phyloP scores from a whole-genome alignment of 2,888 invertebrate species.

The Clanis bilineata region DNA sequence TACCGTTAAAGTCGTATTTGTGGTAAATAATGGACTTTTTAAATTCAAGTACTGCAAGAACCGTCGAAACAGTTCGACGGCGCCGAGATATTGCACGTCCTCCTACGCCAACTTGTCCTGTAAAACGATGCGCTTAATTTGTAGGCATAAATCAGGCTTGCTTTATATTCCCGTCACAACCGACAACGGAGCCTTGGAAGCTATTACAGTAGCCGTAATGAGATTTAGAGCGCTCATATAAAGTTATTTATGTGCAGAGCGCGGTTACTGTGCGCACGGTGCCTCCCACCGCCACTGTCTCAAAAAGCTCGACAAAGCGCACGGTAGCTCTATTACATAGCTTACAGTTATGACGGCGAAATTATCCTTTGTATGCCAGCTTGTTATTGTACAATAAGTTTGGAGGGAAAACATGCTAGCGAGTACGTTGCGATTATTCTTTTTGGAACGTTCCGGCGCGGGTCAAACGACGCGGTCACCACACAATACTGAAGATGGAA shows the following conservation, averaged over 20 bases:
- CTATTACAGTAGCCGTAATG: constrained; percentile 76
- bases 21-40: not conserved
- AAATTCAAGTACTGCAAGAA: not conserved
- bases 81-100: constrained; percentile 9
- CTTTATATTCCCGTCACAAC: constrained; percentile 77
- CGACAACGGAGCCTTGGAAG: constrained; percentile 71
- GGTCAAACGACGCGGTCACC: not conserved
- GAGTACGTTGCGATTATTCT: constrained; percentile 1
- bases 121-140: constrained; percentile 33
- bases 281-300: constrained; percentile 25
- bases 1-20: not conserved
- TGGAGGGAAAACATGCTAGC: constrained; percentile 7
- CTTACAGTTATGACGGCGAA: constrained; percentile 1
- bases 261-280: constrained; percentile 46
- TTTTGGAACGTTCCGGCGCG: not conserved
- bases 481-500: not conserved
- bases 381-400: constrained; percentile 12
- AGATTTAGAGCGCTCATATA: constrained; percentile 79
- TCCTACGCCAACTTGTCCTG: constrained; percentile 22
- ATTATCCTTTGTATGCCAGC: constrained; percentile 8
- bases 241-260: constrained; percentile 74
- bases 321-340: constrained; percentile 13
- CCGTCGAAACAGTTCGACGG: not conserved
- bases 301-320: constrained; percentile 28
- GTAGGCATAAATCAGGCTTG: constrained; percentile 65